These are phyloP conservation scores for Argyresthia goedartella DNA, from an alignment of 2,888 invertebrate species.

Conservation along the genomic window DNA sequence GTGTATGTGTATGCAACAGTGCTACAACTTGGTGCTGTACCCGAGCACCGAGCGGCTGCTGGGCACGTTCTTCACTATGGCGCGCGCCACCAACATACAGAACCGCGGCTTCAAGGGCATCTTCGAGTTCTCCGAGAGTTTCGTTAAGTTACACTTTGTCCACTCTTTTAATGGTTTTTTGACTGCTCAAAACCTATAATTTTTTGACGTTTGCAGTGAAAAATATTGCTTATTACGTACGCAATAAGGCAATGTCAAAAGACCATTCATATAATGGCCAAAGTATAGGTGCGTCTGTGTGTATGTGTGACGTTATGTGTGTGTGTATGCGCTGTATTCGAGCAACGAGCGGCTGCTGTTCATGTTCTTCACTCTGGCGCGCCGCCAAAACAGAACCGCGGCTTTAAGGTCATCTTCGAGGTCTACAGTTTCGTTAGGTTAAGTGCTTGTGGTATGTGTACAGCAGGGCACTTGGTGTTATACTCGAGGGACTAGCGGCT, in stretches of 20 bases:
- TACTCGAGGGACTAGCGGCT: neutral
- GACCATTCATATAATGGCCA: neutral
- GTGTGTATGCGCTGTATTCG: slow-evolving; percentile 88
- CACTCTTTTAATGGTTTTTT: too few relatives aligned
- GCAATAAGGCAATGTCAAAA: neutral
- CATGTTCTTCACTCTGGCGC: slow-evolving; percentile 90
- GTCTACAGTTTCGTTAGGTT: slow-evolving; percentile 99
- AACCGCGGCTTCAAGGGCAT: slow-evolving; percentile 98
- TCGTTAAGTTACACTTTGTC: slow-evolving; percentile 97
- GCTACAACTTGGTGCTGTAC: slow-evolving; percentile 88
- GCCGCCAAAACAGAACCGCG: slow-evolving; percentile 97
- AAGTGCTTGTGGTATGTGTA: slow-evolving; percentile 75
- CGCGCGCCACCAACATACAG: slow-evolving; percentile 93
- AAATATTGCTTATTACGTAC: too few relatives aligned
- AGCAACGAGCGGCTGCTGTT: slow-evolving; percentile 92
- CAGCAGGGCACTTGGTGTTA: neutral
- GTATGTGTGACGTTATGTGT: neutral
- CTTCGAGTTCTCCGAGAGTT: slow-evolving; percentile 98
- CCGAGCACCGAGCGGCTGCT: slow-evolving; percentile 92
- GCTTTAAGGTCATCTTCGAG: slow-evolving; percentile 98
- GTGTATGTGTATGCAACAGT: neutral
- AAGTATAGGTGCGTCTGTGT: slow-evolving; percentile 72
- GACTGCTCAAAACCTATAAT: too few relatives aligned
- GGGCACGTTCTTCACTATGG: slow-evolving; percentile 92
- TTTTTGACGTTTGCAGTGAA: too few relatives aligned